Evolutionary conservation across 1,140 invertebrate genomes (phyloP).

Genomic region (Tenebrio molitor): DNA sequence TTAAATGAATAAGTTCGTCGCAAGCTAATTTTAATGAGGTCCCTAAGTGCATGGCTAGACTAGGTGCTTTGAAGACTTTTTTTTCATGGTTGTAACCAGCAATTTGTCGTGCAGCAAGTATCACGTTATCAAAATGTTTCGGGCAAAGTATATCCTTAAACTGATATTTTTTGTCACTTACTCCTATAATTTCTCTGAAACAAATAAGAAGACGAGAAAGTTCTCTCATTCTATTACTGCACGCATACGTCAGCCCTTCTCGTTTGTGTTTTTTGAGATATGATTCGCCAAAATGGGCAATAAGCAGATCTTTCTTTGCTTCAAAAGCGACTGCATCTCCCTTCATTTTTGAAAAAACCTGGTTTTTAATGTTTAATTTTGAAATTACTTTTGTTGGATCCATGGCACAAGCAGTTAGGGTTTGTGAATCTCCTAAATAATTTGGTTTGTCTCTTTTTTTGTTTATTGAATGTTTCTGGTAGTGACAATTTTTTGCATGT

Average conservation of each 20-base stretch:
- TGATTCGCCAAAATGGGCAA: constrained; percentile 50
- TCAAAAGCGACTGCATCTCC: not conserved
- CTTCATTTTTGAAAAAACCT: not conserved
- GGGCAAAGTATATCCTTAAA: constrained; percentile 44
- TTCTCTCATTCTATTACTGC: constrained; percentile 52
- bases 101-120: constrained; percentile 17
- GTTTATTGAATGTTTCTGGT: not conserved
- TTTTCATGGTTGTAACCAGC: constrained; percentile 31
- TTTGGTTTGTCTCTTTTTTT: constrained; percentile 22
- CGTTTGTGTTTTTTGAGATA: constrained; percentile 54
- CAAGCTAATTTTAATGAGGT: constrained; percentile 22
- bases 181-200: constrained; percentile 43
- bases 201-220: constrained; percentile 48
- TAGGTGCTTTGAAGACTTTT: constrained; percentile 42
- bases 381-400: constrained; percentile 30
- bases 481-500: constrained; percentile 24
- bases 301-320: constrained; percentile 52
- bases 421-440: constrained; percentile 4
- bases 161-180: constrained; percentile 44
- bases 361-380: constrained; percentile 34
- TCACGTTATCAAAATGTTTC: constrained; percentile 42
- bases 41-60: constrained; percentile 44
- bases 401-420: constrained; percentile 13
- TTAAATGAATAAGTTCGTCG: constrained; percentile 36
- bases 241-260: constrained; percentile 42